Conservation (phyloP, 1,140 invertebrate genomes). For the Leptoteleia sp. region DNA sequence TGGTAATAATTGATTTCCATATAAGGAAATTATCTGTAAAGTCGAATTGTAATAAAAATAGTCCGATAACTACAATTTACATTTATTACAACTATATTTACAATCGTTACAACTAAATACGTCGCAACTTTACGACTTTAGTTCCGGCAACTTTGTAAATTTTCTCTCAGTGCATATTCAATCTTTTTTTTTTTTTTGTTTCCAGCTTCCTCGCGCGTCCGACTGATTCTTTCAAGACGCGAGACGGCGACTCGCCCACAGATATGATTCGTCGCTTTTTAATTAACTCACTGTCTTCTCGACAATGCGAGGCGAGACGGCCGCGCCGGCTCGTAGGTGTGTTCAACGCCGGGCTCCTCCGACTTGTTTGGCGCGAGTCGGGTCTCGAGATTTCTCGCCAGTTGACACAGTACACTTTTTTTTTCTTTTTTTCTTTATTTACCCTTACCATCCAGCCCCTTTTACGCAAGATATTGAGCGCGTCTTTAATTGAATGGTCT, state of each 20-base stretch:
- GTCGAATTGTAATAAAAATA: too few species aligned
- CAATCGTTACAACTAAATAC: too few species aligned
- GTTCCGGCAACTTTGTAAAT: too few species aligned
- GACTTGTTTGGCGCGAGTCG: neutral
- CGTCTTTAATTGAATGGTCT: too few species aligned
- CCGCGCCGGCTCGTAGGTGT: slow-evolving; percentile 18
- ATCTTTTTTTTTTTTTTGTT: slow-evolving; percentile 64
- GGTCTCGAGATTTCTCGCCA: slow-evolving; percentile 11
- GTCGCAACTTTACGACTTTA: too few species aligned
- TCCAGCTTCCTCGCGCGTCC: neutral
- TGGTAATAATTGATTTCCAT: too few species aligned
- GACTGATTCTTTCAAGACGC: slow-evolving; percentile 25
- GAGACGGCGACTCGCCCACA: slow-evolving; percentile 54
- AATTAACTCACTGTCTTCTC: slow-evolving; percentile 73
- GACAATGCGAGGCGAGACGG: slow-evolving; percentile 30
- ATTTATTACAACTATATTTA: too few species aligned
- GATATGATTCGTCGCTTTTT: slow-evolving; percentile 69
- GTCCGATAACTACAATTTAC: too few species aligned
- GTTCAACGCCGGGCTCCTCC: too few species aligned
- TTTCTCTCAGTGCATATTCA: slow-evolving; percentile 71
- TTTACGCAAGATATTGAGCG: slow-evolving; percentile 5
- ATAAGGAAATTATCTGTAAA: too few species aligned
- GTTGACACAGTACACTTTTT: slow-evolving; percentile 3
- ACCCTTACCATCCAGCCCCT: too few species aligned
- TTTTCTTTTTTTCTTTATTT: slow-evolving; percentile 1